Base-by-base conservation (phyloP, 2,888 invertebrate genomes). In the Ernsta delagoae region DNA sequence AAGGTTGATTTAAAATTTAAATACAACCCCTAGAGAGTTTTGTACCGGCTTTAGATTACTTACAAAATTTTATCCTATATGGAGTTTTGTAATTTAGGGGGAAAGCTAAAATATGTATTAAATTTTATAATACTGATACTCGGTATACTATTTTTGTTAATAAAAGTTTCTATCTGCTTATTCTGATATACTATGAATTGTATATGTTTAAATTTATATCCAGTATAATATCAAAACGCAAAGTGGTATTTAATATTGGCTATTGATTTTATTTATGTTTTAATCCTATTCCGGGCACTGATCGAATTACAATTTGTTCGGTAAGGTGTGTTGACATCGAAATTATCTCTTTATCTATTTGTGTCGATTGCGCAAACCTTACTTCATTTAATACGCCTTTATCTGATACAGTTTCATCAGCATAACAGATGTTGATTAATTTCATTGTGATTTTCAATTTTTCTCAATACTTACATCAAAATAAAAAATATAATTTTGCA, bases 1-100 rank as follows among this genome's bases (percentile, higher is more conserved):
- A 81, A 80, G 81, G 77, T 75, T 77, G 64, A 72, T 65, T 76
- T 75, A 80, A 79, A 84, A 72, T 65, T 76, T 75, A 80, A 79
- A 84, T 84, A 79, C 77, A 77, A 79, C 73, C 75, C 73, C 74
- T 36, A 54, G 67, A 60, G 59, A 54, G 45, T 50, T 67, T 67
- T 56, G 36, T 56, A 45, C 31, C 4, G 41, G 36, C 24, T 16
- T 61, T 61, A 53, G n/a, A 45, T n/a, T 11, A 43, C 4, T 31
- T 31, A 31, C 31, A 31, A 31, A 31, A 31, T 31, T 31, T 31
- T 31, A 31, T 4, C 31, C 16, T 16, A 16, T 16, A 1, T 16
- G 16, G 16, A 16, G 16, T 16, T 16, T 16, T 16, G 16, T 16
- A 16, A 16, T 16, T 16, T 16, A 16, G 16, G 16, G 16, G 16